Base-by-base conservation (phyloP, 1,140 invertebrate genomes). In the Orussus abietinus region DNA sequence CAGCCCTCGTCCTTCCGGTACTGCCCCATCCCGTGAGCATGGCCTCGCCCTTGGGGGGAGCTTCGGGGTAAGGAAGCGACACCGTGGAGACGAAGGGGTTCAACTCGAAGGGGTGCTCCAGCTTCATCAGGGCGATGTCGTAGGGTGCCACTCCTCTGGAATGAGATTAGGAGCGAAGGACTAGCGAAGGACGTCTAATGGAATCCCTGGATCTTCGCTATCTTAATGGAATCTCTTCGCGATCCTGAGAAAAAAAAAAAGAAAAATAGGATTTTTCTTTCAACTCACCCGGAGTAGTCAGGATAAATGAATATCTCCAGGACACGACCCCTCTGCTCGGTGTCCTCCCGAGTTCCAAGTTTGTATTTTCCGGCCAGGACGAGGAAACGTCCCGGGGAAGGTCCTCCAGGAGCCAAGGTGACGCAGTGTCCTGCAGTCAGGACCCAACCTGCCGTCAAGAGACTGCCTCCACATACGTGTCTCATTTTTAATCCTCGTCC, bases 371-470 rank as follows among this genome's bases (percentile, higher is more conserved):
- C 74, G 30, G 66, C 73, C 1, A 72, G 50, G 5, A 62, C 45
- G 5, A 61, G 9, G 34, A 57, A 67, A 14, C 46, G 53, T 14
- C 53, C 63, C 0, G 15, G 34, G n/a, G n/a, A n/a, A 7, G 39
- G 36, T 22, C 42, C 21, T 4, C 33, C 19, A 0, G 55, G 58
- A 14, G 47, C 29, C 9, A 59, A 22, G 6, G 54, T 63, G 34
- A 51, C 49, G 43, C 78, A 80, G 44, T 80, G 78, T 9, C 69
- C 76, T 5, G 78, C 77, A 9, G 74, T 75, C 5, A 80, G 32
- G 13, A 78, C 56, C 70, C 72, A 77, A 1, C 63, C 47, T 5
- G 64, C 57, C 9, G 57, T 65, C 26, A 79, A 51, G 14, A 80
- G 55, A 26, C 72, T 72, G 1, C 74, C 78, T 6, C 76, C 77